Conservation (phyloP, 2,888 invertebrate genomes). For the Thereva nobilitata region DNA sequence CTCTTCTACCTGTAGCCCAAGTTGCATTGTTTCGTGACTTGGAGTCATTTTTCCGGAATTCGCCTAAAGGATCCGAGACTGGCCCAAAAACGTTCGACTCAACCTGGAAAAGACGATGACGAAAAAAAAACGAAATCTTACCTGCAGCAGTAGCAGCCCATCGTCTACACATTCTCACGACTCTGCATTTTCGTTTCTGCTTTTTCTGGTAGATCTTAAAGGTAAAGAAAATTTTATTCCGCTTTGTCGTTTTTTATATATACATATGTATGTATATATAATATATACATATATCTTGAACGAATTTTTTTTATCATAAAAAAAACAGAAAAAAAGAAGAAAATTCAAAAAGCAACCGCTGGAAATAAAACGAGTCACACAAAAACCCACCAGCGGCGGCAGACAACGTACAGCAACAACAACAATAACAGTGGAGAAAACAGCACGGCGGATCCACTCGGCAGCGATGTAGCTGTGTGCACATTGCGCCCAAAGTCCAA, state of each 20-base stretch:
- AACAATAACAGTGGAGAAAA: no score
- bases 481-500: constrained; percentile 17
- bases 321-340: constrained; percentile 11
- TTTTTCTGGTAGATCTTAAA: constrained; percentile 8
- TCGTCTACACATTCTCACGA: constrained; percentile 19
- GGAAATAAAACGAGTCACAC: constrained; percentile 13
- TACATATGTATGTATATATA: neutral
- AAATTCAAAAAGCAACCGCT: constrained; percentile 25
- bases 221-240: neutral
- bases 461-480: neutral
- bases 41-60: constrained; percentile 17
- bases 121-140: constrained; percentile 10
- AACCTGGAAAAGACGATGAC: neutral
- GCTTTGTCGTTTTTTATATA: constrained; percentile 7
- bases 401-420: neutral
- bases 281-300: no score
- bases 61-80: constrained; percentile 17
- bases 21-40: constrained; percentile 12
- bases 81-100: constrained; percentile 12
- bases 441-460: no score
- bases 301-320: neutral
- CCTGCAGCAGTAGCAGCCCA: constrained; percentile 13
- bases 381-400: constrained; percentile 14
- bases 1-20: neutral
- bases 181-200: constrained; percentile 10